These are phyloP conservation scores for Anolis sagrei DNA, from an alignment of 2,113 vertebrate species.

Conservation along the genomic window DNA sequence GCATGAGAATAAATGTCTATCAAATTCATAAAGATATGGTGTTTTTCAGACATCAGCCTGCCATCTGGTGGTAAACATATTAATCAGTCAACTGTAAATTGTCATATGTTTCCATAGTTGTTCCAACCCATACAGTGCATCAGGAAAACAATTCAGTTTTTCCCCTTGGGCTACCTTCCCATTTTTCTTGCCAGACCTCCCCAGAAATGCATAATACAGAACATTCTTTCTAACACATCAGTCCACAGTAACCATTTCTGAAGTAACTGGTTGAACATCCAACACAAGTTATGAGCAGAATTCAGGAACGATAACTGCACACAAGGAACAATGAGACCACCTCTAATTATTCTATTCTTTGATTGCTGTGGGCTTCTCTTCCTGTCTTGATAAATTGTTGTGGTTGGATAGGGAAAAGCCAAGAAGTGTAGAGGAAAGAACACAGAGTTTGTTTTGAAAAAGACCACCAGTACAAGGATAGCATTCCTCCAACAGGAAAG, in stretches of 20 bases:
- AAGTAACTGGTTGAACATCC: not conserved
- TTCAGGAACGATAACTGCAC: not conserved
- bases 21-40: not conserved
- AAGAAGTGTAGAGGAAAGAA: not conserved
- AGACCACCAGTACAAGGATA: not conserved
- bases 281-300: not conserved
- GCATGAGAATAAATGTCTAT: not conserved
- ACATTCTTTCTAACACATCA: not conserved
- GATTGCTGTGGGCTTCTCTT: not conserved
- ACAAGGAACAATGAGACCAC: not conserved
- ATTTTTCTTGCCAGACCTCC: not conserved
- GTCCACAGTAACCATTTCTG: not conserved
- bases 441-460: not conserved
- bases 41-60: constrained; percentile 33
- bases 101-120: not conserved
- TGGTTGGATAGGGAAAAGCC: not conserved
- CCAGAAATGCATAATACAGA: not conserved
- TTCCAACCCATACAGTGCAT: not conserved
- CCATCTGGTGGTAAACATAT: constrained; percentile 36
- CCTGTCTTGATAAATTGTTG: not conserved
- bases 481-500: not conserved
- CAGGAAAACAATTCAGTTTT: not conserved
- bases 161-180: not conserved
- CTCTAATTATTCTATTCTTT: not conserved
- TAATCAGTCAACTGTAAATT: constrained; percentile 9